These are phyloP conservation scores for Saturnia japonica DNA, from an alignment of 2,888 invertebrate genomes.

Conservation along the genomic window DNA sequence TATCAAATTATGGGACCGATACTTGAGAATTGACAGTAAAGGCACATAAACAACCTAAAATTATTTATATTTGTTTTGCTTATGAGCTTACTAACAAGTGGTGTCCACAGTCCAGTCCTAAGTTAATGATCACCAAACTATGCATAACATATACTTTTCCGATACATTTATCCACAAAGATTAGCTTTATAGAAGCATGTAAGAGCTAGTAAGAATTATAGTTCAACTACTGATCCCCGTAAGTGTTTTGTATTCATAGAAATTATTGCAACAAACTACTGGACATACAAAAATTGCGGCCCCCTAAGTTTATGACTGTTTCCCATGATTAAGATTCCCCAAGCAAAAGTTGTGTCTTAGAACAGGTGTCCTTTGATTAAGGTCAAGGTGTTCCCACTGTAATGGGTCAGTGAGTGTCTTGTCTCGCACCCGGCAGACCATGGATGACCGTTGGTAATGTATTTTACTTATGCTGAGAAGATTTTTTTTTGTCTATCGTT, in stretches of 20 bases:
- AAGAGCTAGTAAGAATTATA: not conserved
- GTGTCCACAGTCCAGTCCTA: too few species aligned
- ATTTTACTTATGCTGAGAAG: constrained; percentile 33
- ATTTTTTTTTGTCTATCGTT: constrained; percentile 23
- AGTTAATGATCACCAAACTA: not conserved
- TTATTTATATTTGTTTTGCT: too few species aligned
- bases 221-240: not conserved
- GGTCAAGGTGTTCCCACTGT: constrained; percentile 76
- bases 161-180: not conserved
- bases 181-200: not conserved
- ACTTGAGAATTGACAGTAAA: too few species aligned
- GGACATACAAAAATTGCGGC: constrained; percentile 22
- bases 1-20: too few species aligned
- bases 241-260: not conserved
- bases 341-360: constrained; percentile 55
- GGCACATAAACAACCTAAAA: too few species aligned
- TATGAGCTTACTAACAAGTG: too few species aligned
- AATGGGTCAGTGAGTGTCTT: constrained; percentile 66
- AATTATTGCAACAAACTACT: constrained; percentile 12
- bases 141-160: not conserved
- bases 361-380: constrained; percentile 75
- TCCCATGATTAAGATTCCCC: constrained; percentile 77
- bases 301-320: constrained; percentile 47
- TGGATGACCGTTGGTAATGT: constrained; percentile 65
- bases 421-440: constrained; percentile 55